Evolutionary conservation across 2,113 vertebrate species (phyloP).

Genomic region (Prinia subflava): DNA sequence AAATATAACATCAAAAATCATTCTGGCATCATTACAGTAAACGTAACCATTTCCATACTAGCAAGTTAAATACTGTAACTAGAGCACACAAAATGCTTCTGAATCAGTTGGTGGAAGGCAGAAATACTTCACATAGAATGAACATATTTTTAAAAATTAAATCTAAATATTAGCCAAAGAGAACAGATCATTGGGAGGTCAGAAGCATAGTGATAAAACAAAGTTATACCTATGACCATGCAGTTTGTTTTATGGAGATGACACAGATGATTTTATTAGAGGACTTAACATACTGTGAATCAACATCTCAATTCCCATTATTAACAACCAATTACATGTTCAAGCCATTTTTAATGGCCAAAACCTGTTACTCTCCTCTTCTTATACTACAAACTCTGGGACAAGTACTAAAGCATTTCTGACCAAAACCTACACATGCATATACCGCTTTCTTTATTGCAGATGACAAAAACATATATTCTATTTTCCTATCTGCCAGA

Average conservation of each 20-base stretch:
- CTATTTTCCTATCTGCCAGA: neutral
- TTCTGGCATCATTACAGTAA: neutral
- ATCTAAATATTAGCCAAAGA: neutral
- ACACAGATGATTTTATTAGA: neutral
- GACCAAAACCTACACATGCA: neutral
- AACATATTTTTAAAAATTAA: neutral
- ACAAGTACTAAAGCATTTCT: neutral
- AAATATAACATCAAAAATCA: neutral
- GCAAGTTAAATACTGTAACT: neutral
- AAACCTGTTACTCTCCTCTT: neutral
- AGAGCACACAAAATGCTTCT: neutral
- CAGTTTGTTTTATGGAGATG: neutral
- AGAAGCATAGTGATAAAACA: neutral
- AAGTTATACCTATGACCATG: neutral
- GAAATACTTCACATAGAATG: neutral
- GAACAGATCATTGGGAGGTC: neutral
- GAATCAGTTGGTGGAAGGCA: neutral
- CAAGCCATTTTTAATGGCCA: neutral
- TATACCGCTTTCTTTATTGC: fast-evolving
- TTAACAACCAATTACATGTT: neutral
- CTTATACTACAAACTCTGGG: neutral
- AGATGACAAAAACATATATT: neutral
- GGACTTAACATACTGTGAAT: neutral
- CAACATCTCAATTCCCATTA: neutral
- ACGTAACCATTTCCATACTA: neutral